Evolutionary conservation across 1,140 invertebrate species (phyloP).

Genomic region (Scaptomyza montana): DNA sequence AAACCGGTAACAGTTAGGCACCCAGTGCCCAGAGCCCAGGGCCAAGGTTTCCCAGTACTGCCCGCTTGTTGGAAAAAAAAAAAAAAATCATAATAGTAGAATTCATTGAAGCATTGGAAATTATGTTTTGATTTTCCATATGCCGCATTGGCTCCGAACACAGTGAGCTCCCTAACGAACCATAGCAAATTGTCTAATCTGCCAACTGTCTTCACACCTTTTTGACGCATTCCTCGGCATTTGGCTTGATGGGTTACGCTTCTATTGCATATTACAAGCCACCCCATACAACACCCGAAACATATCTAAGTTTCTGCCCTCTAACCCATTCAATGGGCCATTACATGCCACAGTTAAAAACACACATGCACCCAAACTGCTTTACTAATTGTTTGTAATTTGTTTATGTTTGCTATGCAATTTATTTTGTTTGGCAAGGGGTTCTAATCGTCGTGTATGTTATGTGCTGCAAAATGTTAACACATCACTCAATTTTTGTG

Average conservation of each 20-base stretch:
- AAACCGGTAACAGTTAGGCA: slow-evolving; percentile 69
- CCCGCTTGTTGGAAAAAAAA: slow-evolving; percentile 5
- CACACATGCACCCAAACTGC: slow-evolving; percentile 22
- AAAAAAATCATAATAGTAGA: not conserved
- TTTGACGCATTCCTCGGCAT: slow-evolving; percentile 44
- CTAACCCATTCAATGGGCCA: slow-evolving; percentile 55
- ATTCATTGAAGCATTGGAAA: slow-evolving; percentile 65
- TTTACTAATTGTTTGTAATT: slow-evolving; percentile 78
- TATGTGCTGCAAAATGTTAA: slow-evolving; percentile 15
- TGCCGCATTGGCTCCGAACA: slow-evolving; percentile 22
- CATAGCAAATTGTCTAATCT: slow-evolving; percentile 74
- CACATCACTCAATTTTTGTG: slow-evolving; percentile 22
- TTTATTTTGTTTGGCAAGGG: slow-evolving; percentile 53
- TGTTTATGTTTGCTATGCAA: slow-evolving; percentile 76
- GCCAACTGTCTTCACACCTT: slow-evolving; percentile 71
- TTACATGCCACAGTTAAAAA: slow-evolving; percentile 44
- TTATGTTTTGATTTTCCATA: slow-evolving; percentile 77
- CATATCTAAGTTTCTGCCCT: slow-evolving; percentile 24
- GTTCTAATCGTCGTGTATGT: slow-evolving; percentile 26
- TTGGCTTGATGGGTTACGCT: slow-evolving; percentile 23
- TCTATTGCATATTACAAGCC: slow-evolving; percentile 51
- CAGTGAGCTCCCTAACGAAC: slow-evolving; percentile 62
- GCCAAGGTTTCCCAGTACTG: slow-evolving; percentile 26
- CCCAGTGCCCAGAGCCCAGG: not conserved
- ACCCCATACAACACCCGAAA: slow-evolving; percentile 33